Conservation (phyloP, 2,797 vertebrate species). For the Tinamus major region DNA sequence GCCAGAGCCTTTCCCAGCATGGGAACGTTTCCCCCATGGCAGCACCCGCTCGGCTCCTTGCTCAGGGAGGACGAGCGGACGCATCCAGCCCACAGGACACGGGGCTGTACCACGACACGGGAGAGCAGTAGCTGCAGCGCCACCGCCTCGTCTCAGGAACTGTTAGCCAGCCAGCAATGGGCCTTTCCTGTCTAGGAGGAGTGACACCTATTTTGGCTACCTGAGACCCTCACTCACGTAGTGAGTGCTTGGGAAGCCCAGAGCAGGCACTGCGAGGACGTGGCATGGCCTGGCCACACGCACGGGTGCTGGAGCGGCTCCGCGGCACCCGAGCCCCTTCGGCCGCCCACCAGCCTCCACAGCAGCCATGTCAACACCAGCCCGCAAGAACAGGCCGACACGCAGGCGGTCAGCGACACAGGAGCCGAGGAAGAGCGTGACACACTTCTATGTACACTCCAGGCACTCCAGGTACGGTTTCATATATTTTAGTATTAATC, state of each 20-base stretch:
- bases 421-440: not conserved
- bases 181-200: conserved; percentile 53
- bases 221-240: conserved; percentile 21
- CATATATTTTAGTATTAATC: not conserved
- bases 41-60: conserved; percentile 3
- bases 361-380: not conserved
- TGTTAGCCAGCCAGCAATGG: conserved; percentile 34
- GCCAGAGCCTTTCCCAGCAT: conserved; percentile 30
- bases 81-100: not conserved
- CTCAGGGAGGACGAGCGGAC: not conserved
- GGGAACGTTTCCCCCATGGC: not conserved
- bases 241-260: conserved; percentile 46
- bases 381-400: not conserved
- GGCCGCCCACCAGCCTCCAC: no score
- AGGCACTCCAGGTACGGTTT: not conserved
- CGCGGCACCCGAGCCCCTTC: no score
- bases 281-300: not conserved
- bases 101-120: not conserved
- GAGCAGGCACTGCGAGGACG: conserved; percentile 1
- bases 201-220: conserved; percentile 11
- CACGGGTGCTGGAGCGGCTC: no score
- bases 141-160: conserved; percentile 56
- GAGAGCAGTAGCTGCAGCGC: conserved; percentile 41
- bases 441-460: not conserved
- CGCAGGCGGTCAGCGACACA: not conserved